Conservation (phyloP, 2,888 invertebrate genomes). For the Archips crataeganus region DNA sequence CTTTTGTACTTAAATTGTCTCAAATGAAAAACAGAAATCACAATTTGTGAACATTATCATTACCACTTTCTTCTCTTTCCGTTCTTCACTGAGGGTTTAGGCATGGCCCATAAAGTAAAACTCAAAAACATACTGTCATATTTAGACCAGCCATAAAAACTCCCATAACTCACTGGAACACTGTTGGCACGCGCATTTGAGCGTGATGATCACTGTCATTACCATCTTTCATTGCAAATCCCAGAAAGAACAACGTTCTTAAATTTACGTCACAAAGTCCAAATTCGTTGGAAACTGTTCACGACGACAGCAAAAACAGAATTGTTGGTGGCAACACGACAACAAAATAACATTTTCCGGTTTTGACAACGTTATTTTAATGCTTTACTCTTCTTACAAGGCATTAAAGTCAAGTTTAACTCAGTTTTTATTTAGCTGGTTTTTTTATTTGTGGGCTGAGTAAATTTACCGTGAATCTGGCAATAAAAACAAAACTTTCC, state of each 20-base stretch:
- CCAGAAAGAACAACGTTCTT: neutral
- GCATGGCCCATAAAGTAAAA: neutral
- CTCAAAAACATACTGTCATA: neutral
- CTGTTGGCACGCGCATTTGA: conserved; percentile 19
- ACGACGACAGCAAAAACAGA: neutral
- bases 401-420: conserved; percentile 9
- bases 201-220: conserved; percentile 10
- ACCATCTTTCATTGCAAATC: neutral
- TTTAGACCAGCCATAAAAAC: neutral
- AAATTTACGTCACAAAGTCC: neutral
- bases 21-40: no score
- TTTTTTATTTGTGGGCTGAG: conserved; percentile 3
- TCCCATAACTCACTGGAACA: conserved; percentile 17
- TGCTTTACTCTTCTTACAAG: neutral
- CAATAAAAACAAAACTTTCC: conserved; percentile 52
- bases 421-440: neutral
- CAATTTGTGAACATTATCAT: no score
- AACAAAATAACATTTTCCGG: conserved; percentile 1
- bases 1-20: no score
- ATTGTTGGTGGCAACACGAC: neutral
- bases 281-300: neutral
- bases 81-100: neutral
- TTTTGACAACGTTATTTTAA: conserved; percentile 8
- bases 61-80: neutral
- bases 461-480: conserved; percentile 46